These are phyloP conservation scores for Lates japonicus DNA, from an alignment of 2,797 vertebrate species.

Conservation along the genomic window DNA sequence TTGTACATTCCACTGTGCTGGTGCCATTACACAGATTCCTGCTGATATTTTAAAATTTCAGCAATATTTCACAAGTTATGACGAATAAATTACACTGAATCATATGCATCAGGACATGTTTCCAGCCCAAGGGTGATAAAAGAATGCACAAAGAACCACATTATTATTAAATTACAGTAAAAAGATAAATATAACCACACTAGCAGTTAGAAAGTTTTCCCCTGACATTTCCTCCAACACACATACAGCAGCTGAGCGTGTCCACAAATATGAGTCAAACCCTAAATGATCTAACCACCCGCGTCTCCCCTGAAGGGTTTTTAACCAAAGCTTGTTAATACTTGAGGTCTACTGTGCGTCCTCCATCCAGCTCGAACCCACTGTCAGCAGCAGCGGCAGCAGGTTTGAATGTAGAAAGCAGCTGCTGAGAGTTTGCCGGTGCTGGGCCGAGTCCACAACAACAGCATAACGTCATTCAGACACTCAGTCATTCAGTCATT, in stretches of 20 bases:
- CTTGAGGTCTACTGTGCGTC: conserved; percentile 4
- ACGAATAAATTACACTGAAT: not conserved
- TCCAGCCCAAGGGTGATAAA: not conserved
- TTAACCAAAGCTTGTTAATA: conserved; percentile 22
- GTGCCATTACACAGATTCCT: not conserved
- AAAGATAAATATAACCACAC: not conserved
- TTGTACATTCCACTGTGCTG: not conserved
- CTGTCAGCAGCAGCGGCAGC: conserved; percentile 28
- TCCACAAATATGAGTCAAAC: conserved; percentile 30
- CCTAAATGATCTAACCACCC: conserved; percentile 11
- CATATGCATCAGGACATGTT: not conserved
- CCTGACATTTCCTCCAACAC: not conserved
- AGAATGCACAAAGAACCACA: not conserved
- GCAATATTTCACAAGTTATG: not conserved
- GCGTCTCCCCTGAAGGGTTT: conserved; percentile 24
- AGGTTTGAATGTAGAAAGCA: conserved; percentile 53
- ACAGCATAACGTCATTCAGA: conserved; percentile 23
- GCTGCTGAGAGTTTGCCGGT: conserved; percentile 35
- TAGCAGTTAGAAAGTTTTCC: not conserved
- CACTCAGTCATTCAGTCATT: not conserved
- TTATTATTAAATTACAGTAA: not conserved
- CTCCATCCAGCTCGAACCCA: conserved; percentile 15
- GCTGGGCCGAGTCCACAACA: conserved; percentile 8
- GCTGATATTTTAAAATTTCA: not conserved
- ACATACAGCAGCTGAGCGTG: conserved; percentile 37